Evolutionary conservation across 2,888 invertebrate genomes (phyloP).

Genomic region (Nomada ruficornis): DNA sequence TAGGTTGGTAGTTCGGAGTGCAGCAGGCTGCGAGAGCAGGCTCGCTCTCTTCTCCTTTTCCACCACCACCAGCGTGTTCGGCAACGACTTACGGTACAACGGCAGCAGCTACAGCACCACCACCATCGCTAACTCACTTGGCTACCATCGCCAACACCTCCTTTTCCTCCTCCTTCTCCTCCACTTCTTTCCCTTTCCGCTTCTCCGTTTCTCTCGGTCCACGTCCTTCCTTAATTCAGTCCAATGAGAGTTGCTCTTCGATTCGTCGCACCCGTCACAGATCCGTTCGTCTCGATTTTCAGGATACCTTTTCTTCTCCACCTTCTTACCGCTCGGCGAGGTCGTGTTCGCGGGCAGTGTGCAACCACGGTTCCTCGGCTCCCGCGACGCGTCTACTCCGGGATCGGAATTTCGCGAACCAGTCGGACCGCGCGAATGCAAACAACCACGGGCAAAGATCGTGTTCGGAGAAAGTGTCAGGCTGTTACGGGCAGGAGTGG

Average conservation of each 20-base stretch:
- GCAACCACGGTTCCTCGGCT: slow-evolving; percentile 16
- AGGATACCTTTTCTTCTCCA: slow-evolving; percentile 39
- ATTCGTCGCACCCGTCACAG: slow-evolving; percentile 72
- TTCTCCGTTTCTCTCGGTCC: slow-evolving; percentile 76
- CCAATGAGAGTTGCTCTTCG: slow-evolving; percentile 79
- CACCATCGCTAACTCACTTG: slow-evolving; percentile 59
- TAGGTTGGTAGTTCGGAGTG: slow-evolving; percentile 68
- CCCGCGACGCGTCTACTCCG: slow-evolving; percentile 3
- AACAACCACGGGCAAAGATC: slow-evolving; percentile 9
- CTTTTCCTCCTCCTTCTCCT: slow-evolving; percentile 59
- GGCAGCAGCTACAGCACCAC: slow-evolving; percentile 50
- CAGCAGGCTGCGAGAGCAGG: slow-evolving; percentile 51
- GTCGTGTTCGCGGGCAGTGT: slow-evolving; percentile 30
- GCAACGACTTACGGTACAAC: slow-evolving; percentile 55
- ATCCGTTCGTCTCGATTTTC: slow-evolving; percentile 43
- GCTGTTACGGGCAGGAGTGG: neutral
- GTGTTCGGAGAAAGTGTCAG: slow-evolving; percentile 44
- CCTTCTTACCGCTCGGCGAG: neutral
- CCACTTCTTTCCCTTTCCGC: slow-evolving; percentile 65
- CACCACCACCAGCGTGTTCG: slow-evolving; percentile 51
- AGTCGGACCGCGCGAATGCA: slow-evolving; percentile 33
- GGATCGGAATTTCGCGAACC: slow-evolving; percentile 46
- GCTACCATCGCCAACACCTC: slow-evolving; percentile 71
- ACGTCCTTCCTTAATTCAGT: slow-evolving; percentile 82
- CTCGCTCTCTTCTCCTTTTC: slow-evolving; percentile 55